phyloP scores from a whole-genome alignment of 1,140 invertebrate species.

The Conopomorpha cramerella region DNA sequence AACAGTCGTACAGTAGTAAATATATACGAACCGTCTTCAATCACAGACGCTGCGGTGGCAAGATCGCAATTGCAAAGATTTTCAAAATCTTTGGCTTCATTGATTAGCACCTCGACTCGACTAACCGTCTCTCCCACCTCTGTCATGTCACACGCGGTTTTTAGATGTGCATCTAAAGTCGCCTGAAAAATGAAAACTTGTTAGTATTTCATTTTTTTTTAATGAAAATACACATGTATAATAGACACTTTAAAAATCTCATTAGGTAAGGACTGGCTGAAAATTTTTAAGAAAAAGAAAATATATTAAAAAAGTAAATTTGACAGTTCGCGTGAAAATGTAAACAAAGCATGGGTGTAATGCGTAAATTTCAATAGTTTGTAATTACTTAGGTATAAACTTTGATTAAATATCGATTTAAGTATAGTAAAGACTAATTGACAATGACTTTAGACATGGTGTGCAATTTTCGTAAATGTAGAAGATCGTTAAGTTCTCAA shows the following conservation, averaged over 20 bases:
- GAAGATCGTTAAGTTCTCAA: conserved; percentile 44
- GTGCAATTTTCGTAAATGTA: conserved; percentile 60
- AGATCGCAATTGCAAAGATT: conserved; percentile 78
- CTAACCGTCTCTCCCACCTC: conserved; percentile 84
- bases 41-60: conserved; percentile 77
- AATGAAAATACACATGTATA: too few species aligned
- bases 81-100: conserved; percentile 79
- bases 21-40: conserved; percentile 66
- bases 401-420: too few species aligned
- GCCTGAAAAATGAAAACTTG: conserved; percentile 36
- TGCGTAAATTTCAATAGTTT: too few species aligned
- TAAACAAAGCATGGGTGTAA: too few species aligned
- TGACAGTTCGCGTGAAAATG: too few species aligned
- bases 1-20: too few species aligned
- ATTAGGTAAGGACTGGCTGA: too few species aligned
- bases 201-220: neutral
- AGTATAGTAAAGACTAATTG: too few species aligned
- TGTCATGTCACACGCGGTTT: conserved; percentile 78
- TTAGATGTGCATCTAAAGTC: conserved; percentile 72
- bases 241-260: too few species aligned
- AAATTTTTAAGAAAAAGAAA: too few species aligned
- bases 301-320: too few species aligned
- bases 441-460: conserved; percentile 44
- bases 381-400: too few species aligned
- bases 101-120: conserved; percentile 76